These are phyloP conservation scores for Petrocephalus sullivani DNA, from an alignment of 2,797 vertebrate genomes.

Conservation along the genomic window DNA sequence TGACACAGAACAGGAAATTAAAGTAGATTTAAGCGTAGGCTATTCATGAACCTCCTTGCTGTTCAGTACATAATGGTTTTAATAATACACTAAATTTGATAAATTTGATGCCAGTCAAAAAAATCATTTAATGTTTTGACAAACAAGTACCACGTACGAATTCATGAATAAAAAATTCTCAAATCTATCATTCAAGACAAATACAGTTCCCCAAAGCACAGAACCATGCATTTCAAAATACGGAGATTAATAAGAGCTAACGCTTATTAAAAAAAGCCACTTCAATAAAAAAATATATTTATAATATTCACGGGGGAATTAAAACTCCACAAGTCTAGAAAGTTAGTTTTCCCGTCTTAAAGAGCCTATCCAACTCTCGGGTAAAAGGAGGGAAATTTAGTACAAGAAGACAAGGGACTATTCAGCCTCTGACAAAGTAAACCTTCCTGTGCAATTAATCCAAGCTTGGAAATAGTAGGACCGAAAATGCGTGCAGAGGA, in stretches of 20 bases:
- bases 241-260: background rate
- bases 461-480: constrained; percentile 62
- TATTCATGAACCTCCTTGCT: constrained; percentile 63
- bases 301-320: background rate
- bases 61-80: constrained; percentile 57
- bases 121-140: constrained; percentile 27
- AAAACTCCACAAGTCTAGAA: constrained; percentile 9
- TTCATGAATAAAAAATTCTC: constrained; percentile 22
- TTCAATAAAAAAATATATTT: background rate
- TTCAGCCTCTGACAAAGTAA: constrained; percentile 69
- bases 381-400: constrained; percentile 33
- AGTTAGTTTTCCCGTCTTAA: constrained; percentile 19
- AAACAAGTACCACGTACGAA: background rate
- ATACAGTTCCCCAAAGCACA: background rate
- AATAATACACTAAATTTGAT: constrained; percentile 58
- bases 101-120: constrained; percentile 57
- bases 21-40: constrained; percentile 63
- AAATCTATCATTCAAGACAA: constrained; percentile 27
- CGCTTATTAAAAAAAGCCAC: background rate
- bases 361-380: background rate
- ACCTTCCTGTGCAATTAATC: constrained; percentile 52
- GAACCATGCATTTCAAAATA: constrained; percentile 32
- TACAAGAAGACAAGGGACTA: constrained; percentile 48
- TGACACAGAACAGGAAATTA: constrained; percentile 68
- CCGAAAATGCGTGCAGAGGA: constrained; percentile 68